Evolutionary conservation across 30 jellyfish, hydroid and myxozoan species (phyloP), one percentile per base, ranked within the genome.

Genomic region (Aurelia aurita): DNA sequence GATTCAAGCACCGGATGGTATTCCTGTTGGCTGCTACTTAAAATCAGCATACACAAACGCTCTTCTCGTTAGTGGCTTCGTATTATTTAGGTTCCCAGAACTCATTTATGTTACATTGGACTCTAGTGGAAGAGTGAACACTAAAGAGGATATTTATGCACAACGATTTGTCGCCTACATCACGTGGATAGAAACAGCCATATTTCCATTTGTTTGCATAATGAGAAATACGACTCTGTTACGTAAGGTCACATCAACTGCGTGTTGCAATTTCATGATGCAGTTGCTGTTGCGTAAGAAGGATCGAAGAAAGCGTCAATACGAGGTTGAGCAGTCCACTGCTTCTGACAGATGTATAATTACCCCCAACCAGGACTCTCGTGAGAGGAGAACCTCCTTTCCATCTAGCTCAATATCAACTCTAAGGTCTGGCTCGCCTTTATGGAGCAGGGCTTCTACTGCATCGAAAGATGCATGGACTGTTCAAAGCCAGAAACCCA

Each of bases 21-120:
- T 82, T 19, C 92, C 92, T 3, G 79, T 69, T 29, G 92, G 92
- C 47, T 82, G 86, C 58, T 82, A 82, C 81, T 45, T 82, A 31
- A 82, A 82, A 22, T 82, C 92, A 5, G 85, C 92, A 0, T 67
- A 67, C 78, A 82, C 92, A 23, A 82, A 82, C 43, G 74, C 82
- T 1, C 59, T 82, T 25, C 85, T 82, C 3, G 72, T 70, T 21
- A 69, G 92, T 54, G 72, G 76, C 32, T 82, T 82, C 57, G 18
- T 69, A 23, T 19, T 69, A 23, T 72, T 82, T 6, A 51, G 92
- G 35, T 82, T 66, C 74, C 92, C 92, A n/a, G 84, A 82, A 79
- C 49, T 82, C 44, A 27, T 82, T 10, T 69, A 34, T 59, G 53
- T 82, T 23, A 63, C 43, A 45, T 53, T 54, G 29, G 86, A 82